Percentiles rank a stretch among this genome's conserved stretches.
These are phyloP conservation scores for Meandrina meandrites DNA, from an alignment of 92 coral and sea anemone species.

Conservation along the genomic window DNA sequence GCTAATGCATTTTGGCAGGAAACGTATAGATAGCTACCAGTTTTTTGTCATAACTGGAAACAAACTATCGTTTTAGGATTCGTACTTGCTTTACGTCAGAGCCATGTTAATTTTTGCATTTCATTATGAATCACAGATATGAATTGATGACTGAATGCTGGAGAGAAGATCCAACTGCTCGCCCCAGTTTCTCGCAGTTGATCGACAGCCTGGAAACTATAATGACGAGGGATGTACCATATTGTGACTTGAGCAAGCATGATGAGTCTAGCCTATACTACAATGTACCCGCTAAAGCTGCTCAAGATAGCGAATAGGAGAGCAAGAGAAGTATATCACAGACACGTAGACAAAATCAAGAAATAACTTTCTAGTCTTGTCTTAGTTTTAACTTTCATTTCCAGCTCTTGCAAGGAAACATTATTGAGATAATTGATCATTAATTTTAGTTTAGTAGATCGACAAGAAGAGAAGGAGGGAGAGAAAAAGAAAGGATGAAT, in stretches of 20 bases:
- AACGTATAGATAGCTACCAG: too few species aligned
- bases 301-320: not conserved
- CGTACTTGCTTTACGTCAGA: too few species aligned
- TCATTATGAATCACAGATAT: not conserved
- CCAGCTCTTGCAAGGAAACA: not conserved
- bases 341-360: not conserved
- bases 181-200: constrained; percentile 10
- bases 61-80: too few species aligned
- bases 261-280: constrained; percentile 3
- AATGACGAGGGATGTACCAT: constrained; percentile 17
- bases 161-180: constrained; percentile 1
- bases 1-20: too few species aligned
- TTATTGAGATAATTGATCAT: not conserved
- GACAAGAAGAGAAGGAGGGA: too few species aligned
- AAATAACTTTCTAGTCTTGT: too few species aligned
- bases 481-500: too few species aligned
- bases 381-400: not conserved
- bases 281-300: not conserved
- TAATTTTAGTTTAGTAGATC: too few species aligned
- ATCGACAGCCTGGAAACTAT: constrained; percentile 3
- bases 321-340: not conserved
- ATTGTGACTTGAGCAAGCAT: not conserved
- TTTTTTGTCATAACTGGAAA: too few species aligned
- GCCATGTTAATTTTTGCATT: too few species aligned
- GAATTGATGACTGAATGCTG: constrained; percentile 15